Base-by-base conservation (phyloP, 2,888 invertebrate genomes). In the Ophion slaviceki region DNA sequence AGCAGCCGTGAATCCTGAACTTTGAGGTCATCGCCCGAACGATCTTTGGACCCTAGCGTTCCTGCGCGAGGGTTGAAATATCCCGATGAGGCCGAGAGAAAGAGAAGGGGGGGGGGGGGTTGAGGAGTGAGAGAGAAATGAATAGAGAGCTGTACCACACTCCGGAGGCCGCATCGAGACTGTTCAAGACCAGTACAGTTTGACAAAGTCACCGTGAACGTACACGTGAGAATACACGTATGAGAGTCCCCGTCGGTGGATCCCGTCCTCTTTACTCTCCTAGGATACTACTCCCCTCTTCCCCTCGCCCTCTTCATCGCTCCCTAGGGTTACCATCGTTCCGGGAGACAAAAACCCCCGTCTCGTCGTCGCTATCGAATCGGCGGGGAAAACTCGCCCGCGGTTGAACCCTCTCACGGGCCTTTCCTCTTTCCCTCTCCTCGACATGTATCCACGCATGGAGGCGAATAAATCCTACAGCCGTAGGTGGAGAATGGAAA, bases 21-120 rank as follows among this genome's bases (percentile, higher is more conserved):
- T 85, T 89, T 90, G 92, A 88, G 92, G 92, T 92, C 92, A 92
- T 92, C 92, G 92, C 88, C 92, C 92, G 92, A 91, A 92, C 92
- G 92, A 92, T 92, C 92, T 92, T 92, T 92, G 92, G 92, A 90
- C 92, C 90, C 91, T 89, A 90, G n/a, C 45, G 70, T 91, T 90
- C 90, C 88, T 89, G 89, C 88, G 88, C 87, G 88, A 91, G 92
- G 91, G 91, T 32, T 90, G 91, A 91, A 88, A 88, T 87, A 88
- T 70, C 89, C 86, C 70, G 71, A 79, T 76, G 80, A 76, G 68
- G 71, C 59, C 17, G 67, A 61, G 47, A 68, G 47, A 79, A 32
- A 32, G 71, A 64, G 59, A 59, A 61, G 47, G 68, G 10, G n/a
- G 59, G 62, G 6, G 62, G 47, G 10, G 8, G 40, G 53, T n/a